Evolutionary conservation across 2,797 vertebrate species (phyloP), one percentile per base, ranked within the genome.

Genomic region (Sebastes ruberrimus): DNA sequence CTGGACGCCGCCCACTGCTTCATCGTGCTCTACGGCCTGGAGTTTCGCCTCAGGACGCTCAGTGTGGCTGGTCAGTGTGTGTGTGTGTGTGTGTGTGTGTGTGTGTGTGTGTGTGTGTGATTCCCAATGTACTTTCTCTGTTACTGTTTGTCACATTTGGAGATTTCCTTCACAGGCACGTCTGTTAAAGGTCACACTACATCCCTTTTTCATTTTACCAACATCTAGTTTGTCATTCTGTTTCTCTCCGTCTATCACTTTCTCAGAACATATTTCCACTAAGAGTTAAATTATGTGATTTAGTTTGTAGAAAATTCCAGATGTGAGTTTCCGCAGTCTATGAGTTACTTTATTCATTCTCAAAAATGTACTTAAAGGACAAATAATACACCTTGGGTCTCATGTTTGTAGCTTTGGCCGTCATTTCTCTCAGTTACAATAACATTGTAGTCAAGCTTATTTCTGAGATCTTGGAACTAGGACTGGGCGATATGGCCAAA

Each of bases 1-100:
- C 84, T 97, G 76, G 97, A 97, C 90, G 66, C 94, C 38, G 68
- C 93, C 74, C 95, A 96, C 92, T 97, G 97, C 93, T 97, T 97
- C 91, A 96, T 97, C 88, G 94, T 97, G 73, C 93, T 97, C 22
- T 97, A 97, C 0, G 97, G 97, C 22, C 92, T 93, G 68, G 97
- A 97, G 89, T 97, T 97, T 89, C 94, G 97, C 86, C 95, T 97
- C 61, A 89, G 95, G 92, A 97, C 96, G 0, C 94, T 97, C 82
- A 97, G 97, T 0, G 92, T 97, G 55, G 96, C 97, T 0, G 97
- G 97, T 97, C 52, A 22, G 95, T 94, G 80, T 80, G 25, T 25
- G 25, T 25, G n/a, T n/a, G n/a, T n/a, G n/a, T n/a, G n/a, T n/a
- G 25, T 25, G 25, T 25, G 10, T 63, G n/a, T 49, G 30, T 81